Evolutionary conservation across 2,888 invertebrate genomes (phyloP), one percentile per base, ranked within the genome.

Genomic region (Cheilosia variabilis): DNA sequence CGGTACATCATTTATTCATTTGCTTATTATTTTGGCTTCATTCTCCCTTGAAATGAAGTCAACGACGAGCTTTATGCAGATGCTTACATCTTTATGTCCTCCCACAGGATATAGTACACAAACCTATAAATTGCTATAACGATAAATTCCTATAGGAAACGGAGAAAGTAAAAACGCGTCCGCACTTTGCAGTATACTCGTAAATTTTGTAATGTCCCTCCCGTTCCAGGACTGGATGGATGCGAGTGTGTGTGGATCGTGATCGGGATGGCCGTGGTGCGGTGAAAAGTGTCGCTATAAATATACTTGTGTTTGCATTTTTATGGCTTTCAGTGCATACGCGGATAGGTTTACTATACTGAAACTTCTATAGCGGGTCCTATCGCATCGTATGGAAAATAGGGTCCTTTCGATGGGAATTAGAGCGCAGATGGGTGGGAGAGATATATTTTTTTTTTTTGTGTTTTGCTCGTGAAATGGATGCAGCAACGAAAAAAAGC

Each of bases 251-350:
- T 68, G 73, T 68, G 68, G 72, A 63, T 60, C 7, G 43, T 47
- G 37, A 22, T 45, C 53, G 37, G 63, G 17, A 34, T 43, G 19
- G 27, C 7, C 6, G 27, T 41, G 6, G 62, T 17, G 24, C 47
- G 52, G 50, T 68, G 62, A 83, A 73, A 53, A 77, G 34, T 62
- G 55, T 66, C 37, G 66, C 78, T 50, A 77, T 83, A 83, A 75
- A 83, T 83, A 78, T 63, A 17, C 75, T 76, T 66, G 63, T 72
- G 71, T 80, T 80, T 80, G 80, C 71, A 86, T 76, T 80, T 86
- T 86, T 76, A 80, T 76, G 71, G 71, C 55, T 55, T 75, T 80
- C 58, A 66, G 55, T 71, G 60, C 19, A 53, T 65, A 45, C 50
- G 47, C 45, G 65, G 73, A 83, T 78, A 83, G 68, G 52, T 84